Conservation (phyloP, 2,888 invertebrate species). For the Xestobium rufovillosum region DNA sequence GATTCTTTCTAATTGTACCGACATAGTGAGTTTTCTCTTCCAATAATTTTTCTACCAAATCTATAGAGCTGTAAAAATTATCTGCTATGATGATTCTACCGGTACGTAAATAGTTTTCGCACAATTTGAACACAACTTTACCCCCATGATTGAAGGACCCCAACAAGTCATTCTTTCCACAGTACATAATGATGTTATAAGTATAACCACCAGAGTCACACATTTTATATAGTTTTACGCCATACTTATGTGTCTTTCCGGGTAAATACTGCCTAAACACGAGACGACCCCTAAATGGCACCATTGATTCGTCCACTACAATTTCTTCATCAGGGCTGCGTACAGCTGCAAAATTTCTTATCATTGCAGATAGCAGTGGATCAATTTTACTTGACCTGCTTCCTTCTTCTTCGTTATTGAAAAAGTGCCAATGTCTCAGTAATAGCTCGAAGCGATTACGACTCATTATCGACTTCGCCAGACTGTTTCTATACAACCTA, state of each 20-base stretch:
- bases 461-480: slow-evolving; percentile 9
- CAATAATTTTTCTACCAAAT: background rate
- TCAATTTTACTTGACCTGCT: background rate
- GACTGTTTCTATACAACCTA: slow-evolving; percentile 8
- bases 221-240: slow-evolving; percentile 28
- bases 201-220: slow-evolving; percentile 31
- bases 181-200: slow-evolving; percentile 13
- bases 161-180: too few species aligned
- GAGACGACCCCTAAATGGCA: slow-evolving; percentile 33
- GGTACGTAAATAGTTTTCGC: slow-evolving; percentile 1
- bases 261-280: slow-evolving; percentile 30
- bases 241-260: slow-evolving; percentile 28
- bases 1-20: background rate
- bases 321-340: slow-evolving; percentile 14
- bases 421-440: slow-evolving; percentile 13
- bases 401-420: slow-evolving; percentile 10
- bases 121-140: background rate
- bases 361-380: slow-evolving; percentile 1
- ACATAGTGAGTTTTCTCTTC: background rate
- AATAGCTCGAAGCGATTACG: slow-evolving; percentile 15
- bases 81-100: background rate
- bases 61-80: background rate
- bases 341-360: slow-evolving; percentile 6
- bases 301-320: slow-evolving; percentile 21
- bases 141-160: background rate